Percentiles rank a stretch among this genome's conserved stretches.
Evolutionary conservation across 1,140 invertebrate genomes (phyloP).

Genomic region (Drosophila melanica): DNA sequence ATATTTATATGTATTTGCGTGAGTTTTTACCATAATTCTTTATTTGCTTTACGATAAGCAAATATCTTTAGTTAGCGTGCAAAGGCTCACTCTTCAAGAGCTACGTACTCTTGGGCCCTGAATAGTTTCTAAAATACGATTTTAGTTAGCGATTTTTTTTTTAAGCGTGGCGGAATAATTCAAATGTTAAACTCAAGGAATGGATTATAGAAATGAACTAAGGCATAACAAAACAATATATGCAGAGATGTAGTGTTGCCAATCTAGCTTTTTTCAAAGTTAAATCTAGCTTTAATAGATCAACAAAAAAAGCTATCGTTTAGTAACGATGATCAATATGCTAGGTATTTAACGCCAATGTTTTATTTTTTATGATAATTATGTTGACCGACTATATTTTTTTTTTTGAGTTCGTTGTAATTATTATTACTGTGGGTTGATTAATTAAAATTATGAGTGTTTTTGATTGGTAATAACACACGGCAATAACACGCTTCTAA

Average conservation of each 20-base stretch:
- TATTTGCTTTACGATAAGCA: background rate
- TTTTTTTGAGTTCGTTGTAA: no score
- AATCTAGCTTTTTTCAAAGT: background rate
- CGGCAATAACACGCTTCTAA: no score
- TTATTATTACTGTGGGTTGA: no score
- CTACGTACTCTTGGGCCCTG: background rate
- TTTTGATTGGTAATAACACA: no score
- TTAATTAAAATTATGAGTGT: no score
- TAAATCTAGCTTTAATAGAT: background rate
- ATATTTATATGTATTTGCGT: background rate
- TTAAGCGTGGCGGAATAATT: background rate
- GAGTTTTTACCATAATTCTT: constrained; percentile 2
- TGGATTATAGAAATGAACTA: background rate
- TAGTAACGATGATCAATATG: no score
- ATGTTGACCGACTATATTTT: no score
- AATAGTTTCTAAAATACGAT: background rate
- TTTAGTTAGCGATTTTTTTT: background rate
- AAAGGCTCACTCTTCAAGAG: background rate
- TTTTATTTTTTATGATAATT: no score
- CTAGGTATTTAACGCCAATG: no score
- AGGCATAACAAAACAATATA: background rate
- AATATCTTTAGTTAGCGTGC: background rate
- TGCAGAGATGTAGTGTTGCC: background rate
- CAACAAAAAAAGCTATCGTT: no score
- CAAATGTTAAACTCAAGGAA: background rate